Evolutionary conservation across 2,888 invertebrate species (phyloP).

Genomic region (Pseudanteris insignis): DNA sequence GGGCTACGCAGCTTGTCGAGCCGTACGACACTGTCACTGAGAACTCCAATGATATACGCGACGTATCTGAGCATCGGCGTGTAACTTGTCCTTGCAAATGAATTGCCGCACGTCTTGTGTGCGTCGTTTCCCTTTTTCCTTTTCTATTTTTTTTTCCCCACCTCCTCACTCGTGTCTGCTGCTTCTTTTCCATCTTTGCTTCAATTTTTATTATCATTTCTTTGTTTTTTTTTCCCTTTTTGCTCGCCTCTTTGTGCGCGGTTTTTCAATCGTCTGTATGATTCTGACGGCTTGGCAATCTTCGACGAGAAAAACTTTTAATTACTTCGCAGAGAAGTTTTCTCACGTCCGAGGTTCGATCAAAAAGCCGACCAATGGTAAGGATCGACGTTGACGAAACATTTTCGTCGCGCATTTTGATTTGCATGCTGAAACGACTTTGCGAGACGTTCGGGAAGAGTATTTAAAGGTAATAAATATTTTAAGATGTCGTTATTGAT

Average conservation of each 20-base stretch:
- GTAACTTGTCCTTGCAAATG: constrained; percentile 41
- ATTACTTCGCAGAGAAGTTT: constrained; percentile 34
- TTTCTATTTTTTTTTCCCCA: not conserved
- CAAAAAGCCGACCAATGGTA: constrained; percentile 10
- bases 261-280: constrained; percentile 26
- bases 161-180: not conserved
- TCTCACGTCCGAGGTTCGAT: constrained; percentile 21
- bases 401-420: constrained; percentile 16
- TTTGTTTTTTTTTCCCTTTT: constrained; percentile 2
- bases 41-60: constrained; percentile 31
- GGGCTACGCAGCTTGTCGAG: constrained; percentile 40
- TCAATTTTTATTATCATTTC: not conserved
- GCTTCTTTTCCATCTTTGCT: constrained; percentile 18
- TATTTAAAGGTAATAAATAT: constrained; percentile 24
- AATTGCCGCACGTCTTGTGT: constrained; percentile 45
- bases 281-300: constrained; percentile 14
- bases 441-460: constrained; percentile 5
- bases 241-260: not conserved
- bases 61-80: constrained; percentile 36
- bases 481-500: constrained; percentile 10
- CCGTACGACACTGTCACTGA: constrained; percentile 26
- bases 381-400: constrained; percentile 13
- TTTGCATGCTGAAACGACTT: constrained; percentile 19
- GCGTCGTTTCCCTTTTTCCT: constrained; percentile 6
- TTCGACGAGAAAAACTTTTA: constrained; percentile 34